Conservation (phyloP, 2,888 invertebrate species). For the Dioctria rufipes region DNA sequence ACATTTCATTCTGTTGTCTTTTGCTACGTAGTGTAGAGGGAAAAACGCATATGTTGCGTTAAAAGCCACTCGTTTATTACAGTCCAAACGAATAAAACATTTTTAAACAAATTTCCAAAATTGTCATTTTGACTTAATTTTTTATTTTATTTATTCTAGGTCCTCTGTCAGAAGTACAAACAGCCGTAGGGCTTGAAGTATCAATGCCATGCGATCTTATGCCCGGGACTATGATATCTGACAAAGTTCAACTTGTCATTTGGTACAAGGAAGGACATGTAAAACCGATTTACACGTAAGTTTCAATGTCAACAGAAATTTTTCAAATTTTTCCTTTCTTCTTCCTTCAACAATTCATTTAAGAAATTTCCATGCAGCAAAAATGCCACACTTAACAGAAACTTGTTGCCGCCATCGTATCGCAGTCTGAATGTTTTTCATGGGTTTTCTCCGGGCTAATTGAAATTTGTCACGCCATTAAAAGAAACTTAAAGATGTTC, state of each 20-base stretch:
- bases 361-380: background rate
- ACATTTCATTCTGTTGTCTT: too few relatives aligned
- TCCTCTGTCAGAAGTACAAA: constrained; percentile 70
- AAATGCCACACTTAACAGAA: background rate
- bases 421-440: too few relatives aligned
- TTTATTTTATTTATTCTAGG: constrained; percentile 63
- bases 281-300: constrained; percentile 83
- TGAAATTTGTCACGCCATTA: constrained; percentile 54
- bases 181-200: constrained; percentile 83
- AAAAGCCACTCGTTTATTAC: background rate
- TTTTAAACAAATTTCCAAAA: constrained; percentile 5
- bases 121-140: constrained; percentile 48
- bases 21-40: too few relatives aligned
- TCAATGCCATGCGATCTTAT: constrained; percentile 85
- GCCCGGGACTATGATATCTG: constrained; percentile 75
- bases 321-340: background rate
- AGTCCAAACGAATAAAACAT: background rate
- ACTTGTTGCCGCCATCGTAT: background rate
- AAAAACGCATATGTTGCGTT: background rate
- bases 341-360: background rate
- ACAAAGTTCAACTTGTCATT: constrained; percentile 83
- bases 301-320: constrained; percentile 60
- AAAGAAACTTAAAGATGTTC: constrained; percentile 15
- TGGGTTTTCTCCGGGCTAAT: constrained; percentile 33
- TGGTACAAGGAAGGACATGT: constrained; percentile 86